Percentiles rank a stretch among this genome's conserved stretches.
These are phyloP conservation scores for Percopsis omiscomaycus DNA, from an alignment of 2,797 vertebrate species.

Conservation along the genomic window DNA sequence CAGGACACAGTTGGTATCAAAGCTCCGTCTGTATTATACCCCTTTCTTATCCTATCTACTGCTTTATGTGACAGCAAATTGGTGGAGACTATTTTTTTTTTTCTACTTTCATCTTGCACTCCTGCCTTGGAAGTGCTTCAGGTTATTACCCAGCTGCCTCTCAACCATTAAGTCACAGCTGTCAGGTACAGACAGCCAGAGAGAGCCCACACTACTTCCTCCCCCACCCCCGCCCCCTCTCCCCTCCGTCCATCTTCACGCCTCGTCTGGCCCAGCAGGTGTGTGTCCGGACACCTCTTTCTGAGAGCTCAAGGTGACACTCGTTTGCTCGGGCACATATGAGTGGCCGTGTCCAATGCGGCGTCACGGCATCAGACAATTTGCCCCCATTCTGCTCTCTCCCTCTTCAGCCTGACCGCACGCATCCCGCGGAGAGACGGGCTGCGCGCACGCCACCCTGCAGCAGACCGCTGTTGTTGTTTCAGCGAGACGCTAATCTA, in stretches of 20 bases:
- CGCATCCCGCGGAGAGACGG: too few species aligned
- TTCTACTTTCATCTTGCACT: neutral
- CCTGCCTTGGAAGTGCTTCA: constrained; percentile 19
- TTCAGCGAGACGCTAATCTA: constrained; percentile 62
- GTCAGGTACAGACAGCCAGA: constrained; percentile 42
- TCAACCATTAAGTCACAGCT: constrained; percentile 38
- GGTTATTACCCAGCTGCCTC: constrained; percentile 8
- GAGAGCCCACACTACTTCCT: constrained; percentile 4
- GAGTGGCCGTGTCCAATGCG: constrained; percentile 45
- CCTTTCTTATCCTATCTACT: constrained; percentile 50
- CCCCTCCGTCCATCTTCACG: constrained; percentile 47
- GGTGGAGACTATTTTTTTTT: constrained; percentile 6
- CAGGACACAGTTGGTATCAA: constrained; percentile 66
- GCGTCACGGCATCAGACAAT: constrained; percentile 42
- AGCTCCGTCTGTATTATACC: constrained; percentile 53
- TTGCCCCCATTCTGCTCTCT: constrained; percentile 23
- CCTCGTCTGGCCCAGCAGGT: constrained; percentile 64
- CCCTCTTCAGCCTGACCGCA: constrained; percentile 1
- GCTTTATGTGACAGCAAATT: constrained; percentile 28
- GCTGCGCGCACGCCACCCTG: too few species aligned
- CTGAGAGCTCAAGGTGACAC: constrained; percentile 74
- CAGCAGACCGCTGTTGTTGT: constrained; percentile 40
- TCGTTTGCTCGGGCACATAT: constrained; percentile 54
- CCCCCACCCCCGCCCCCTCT: constrained; percentile 41
- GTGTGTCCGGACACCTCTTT: constrained; percentile 60